These are phyloP conservation scores for Hypothenemus hampei DNA, from an alignment of 1,140 invertebrate genomes.

Conservation along the genomic window DNA sequence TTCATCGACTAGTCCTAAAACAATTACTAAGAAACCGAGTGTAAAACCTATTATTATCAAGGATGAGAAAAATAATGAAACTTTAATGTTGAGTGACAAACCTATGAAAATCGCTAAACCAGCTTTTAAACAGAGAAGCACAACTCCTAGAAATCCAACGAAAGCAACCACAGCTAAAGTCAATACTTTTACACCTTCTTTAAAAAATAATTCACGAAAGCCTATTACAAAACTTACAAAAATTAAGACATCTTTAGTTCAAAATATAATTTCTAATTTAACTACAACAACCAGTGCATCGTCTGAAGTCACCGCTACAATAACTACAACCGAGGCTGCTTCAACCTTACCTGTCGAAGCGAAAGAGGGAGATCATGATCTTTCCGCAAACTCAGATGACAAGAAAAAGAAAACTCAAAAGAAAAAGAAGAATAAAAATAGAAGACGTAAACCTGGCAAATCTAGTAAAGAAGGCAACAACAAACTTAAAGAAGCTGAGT, in stretches of 20 bases:
- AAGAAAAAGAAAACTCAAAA: slow-evolving; percentile 47
- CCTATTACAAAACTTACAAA: slow-evolving; percentile 38
- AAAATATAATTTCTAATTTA: neutral
- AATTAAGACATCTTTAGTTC: slow-evolving; percentile 36
- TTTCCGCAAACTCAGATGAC: slow-evolving; percentile 39
- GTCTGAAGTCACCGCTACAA: neutral
- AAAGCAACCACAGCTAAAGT: slow-evolving; percentile 28
- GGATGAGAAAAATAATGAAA: slow-evolving; percentile 22
- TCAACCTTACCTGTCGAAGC: slow-evolving; percentile 44
- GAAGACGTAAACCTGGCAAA: slow-evolving; percentile 52
- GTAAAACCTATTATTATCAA: slow-evolving; percentile 28
- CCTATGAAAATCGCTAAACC: slow-evolving; percentile 32
- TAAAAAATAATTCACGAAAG: slow-evolving; percentile 20
- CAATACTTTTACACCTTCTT: slow-evolving; percentile 23
- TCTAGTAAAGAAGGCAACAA: slow-evolving; percentile 48
- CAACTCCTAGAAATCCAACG: slow-evolving; percentile 35
- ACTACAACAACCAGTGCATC: slow-evolving; percentile 19
- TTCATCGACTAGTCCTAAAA: slow-evolving; percentile 45
- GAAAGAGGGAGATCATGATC: slow-evolving; percentile 54
- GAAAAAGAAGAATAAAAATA: slow-evolving; percentile 57
- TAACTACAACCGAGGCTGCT: neutral
- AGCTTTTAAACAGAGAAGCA: slow-evolving; percentile 40
- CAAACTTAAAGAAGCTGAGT: slow-evolving; percentile 47
- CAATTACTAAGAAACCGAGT: slow-evolving; percentile 36
- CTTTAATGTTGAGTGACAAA: slow-evolving; percentile 19